Conservation (phyloP, 2,113 vertebrate genomes). For the Apodemus speciosus region DNA sequence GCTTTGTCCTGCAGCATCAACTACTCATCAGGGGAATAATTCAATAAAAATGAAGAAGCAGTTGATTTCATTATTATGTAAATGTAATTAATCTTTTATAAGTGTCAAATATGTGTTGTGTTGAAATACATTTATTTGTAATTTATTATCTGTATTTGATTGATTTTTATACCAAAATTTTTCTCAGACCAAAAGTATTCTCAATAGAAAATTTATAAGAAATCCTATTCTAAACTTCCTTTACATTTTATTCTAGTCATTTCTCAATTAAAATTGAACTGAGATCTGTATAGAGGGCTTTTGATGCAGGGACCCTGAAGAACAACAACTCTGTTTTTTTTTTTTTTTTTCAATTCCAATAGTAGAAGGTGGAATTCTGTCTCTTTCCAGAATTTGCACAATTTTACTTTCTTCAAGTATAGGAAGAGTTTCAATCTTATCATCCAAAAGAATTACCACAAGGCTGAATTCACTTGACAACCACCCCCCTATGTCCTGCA, state of each 20-base stretch:
- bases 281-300: not conserved
- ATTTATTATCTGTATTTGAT: not conserved
- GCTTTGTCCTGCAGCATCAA: not conserved
- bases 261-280: not conserved
- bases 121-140: not conserved
- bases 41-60: not conserved
- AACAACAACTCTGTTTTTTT: not conserved
- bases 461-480: conserved; percentile 19
- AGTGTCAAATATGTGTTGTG: not conserved
- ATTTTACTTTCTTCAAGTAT: not conserved
- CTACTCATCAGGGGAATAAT: not conserved
- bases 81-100: not conserved
- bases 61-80: not conserved
- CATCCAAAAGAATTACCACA: not conserved
- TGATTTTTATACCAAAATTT: not conserved
- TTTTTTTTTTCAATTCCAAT: not conserved
- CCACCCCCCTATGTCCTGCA: not conserved
- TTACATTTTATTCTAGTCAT: not conserved
- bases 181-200: not conserved
- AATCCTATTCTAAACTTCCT: too few species aligned
- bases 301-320: not conserved
- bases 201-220: not conserved
- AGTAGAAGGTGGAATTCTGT: not conserved
- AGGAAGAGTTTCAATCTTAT: not conserved
- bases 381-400: not conserved